phyloP scores from a whole-genome alignment of 2,113 vertebrate species.

The Sturnus vulgaris region DNA sequence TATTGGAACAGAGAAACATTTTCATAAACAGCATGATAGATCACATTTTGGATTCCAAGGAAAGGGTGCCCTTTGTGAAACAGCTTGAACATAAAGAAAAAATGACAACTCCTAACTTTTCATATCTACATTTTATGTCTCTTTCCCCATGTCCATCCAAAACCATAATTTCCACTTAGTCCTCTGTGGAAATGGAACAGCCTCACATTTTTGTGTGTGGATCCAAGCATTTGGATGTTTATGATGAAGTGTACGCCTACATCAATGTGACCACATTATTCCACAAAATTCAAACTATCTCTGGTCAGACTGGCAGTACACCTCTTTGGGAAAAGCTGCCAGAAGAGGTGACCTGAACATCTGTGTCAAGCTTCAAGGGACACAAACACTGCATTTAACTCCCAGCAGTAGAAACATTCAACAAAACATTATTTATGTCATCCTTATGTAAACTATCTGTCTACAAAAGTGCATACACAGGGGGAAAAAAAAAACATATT shows the following conservation, averaged over 20 bases:
- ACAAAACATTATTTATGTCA: slow-evolving; percentile 22
- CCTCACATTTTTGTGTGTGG: not conserved
- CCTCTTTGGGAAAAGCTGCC: not conserved
- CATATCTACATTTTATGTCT: not conserved
- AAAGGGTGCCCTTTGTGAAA: not conserved
- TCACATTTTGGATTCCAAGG: not conserved
- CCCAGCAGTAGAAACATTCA: not conserved
- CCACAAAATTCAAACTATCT: not conserved
- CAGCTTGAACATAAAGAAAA: not conserved
- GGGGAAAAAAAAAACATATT: rapidly evolving
- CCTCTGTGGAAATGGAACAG: not conserved
- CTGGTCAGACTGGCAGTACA: not conserved
- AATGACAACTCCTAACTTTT: not conserved
- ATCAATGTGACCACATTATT: not conserved
- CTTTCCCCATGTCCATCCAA: not conserved
- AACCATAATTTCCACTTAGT: not conserved
- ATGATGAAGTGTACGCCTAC: not conserved
- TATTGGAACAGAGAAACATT: not conserved
- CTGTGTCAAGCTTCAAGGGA: not conserved
- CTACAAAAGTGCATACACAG: not conserved
- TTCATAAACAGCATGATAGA: not conserved
- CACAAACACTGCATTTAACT: not conserved
- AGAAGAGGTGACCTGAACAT: not conserved
- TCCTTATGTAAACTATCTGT: slow-evolving; percentile 3
- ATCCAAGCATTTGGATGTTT: not conserved